Base-by-base conservation (phyloP, 2,888 invertebrate species). In the Norana najaformis region DNA sequence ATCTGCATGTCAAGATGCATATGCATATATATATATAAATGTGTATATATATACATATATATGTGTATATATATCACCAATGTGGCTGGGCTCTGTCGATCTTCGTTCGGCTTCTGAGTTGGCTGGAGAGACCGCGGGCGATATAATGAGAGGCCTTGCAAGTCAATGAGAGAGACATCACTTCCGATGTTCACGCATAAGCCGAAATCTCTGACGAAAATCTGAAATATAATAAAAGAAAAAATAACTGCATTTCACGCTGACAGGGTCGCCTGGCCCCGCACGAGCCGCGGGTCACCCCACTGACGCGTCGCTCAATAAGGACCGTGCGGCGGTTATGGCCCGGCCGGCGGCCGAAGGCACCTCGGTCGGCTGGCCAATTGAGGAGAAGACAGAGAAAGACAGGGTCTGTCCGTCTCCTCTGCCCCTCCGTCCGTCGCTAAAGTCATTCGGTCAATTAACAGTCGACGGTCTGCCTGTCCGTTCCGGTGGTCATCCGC, bases 231-330 rank as follows among this genome's bases (percentile, higher is more conserved):
- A 53, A 53, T 53, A 53, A 53, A 69, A 69, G 69, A 30, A 69
- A n/a, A 69, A 69, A 69, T 69, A 69, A 69, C 69, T 69, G 69
- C 69, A n/a, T 69, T 69, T 69, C 69, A 69, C 69, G 69, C 69
- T 69, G 69, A 69, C 69, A 69, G 69, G 69, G 69, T 69, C 69
- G 69, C 69, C 8, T 69, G 69, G 69, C 69, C 69, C 69, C 69
- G 69, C 69, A 69, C 69, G 69, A 13, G 69, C 69, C 69, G 5
- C 69, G n/a, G 69, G 69, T 69, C 69, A 69, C 69, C 30, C 13
- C 69, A 8, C 69, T n/a, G 69, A 69, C 69, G 69, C 69, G 69
- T 69, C 69, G 69, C 69, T 69, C 69, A 69, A 69, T 69, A 69
- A 69, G 69, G 69, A n/a, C 47, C 30, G 8, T 8, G 30, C 69